phyloP scores from a whole-genome alignment of 1,140 invertebrate genomes.

The Sycobia sp. region DNA sequence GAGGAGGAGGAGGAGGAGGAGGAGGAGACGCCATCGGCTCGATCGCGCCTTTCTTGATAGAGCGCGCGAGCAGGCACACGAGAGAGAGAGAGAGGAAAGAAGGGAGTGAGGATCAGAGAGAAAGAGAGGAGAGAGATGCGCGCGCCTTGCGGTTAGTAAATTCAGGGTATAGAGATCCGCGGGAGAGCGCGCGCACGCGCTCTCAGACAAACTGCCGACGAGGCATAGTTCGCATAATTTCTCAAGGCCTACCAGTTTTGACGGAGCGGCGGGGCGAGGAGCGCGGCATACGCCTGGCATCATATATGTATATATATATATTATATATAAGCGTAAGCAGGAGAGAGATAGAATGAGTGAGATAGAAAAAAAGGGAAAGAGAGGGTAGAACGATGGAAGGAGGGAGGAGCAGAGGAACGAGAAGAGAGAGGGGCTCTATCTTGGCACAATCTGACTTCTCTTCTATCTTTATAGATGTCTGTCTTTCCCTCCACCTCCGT shows the following conservation, averaged over 20 bases:
- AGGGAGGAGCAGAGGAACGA: neutral
- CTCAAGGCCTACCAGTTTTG: slow-evolving; percentile 63
- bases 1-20: no score
- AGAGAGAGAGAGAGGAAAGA: no score
- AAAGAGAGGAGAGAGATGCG: no score
- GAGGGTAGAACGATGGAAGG: neutral
- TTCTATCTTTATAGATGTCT: slow-evolving; percentile 27
- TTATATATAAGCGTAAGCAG: neutral
- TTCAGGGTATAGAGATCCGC: no score
- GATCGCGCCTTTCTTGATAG: no score
- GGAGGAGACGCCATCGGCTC: no score
- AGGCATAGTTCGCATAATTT: slow-evolving; percentile 62
- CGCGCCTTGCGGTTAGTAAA: slow-evolving; percentile 49
- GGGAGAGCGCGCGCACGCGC: neutral
- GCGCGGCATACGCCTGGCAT: no score
- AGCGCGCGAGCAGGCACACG: no score
- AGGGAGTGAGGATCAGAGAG: no score
- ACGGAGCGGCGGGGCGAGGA: slow-evolving; percentile 41
- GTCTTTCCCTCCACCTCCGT: no score
- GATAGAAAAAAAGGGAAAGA: neutral
- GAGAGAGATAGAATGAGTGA: neutral
- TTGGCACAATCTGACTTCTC: slow-evolving; percentile 56
- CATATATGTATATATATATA: no score
- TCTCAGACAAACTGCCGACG: slow-evolving; percentile 47
- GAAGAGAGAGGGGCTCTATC: slow-evolving; percentile 47